Evolutionary conservation across 2,113 vertebrate species (phyloP), one percentile per base, ranked within the genome.

Genomic region (Poeciliopsis occidentalis): DNA sequence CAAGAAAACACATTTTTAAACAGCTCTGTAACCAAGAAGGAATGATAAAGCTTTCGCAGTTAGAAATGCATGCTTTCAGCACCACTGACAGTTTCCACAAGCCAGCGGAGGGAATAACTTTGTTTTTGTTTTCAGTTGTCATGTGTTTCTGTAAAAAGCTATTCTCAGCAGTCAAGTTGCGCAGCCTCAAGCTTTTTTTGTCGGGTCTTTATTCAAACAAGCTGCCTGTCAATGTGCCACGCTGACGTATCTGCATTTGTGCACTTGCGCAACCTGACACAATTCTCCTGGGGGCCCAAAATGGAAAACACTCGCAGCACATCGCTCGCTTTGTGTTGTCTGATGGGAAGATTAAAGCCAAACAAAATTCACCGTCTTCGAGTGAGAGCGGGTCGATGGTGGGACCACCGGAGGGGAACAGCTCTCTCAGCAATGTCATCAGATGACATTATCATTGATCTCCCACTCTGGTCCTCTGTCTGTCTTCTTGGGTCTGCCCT

Each of bases 181-280:
- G 68, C 10, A 26, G 77, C 80, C 85, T 69, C 67, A 39, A 81
- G 75, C 78, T 82, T 79, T 83, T 79, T 41, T 75, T 86, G 79
- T 85, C 80, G 81, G 76, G 71, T 81, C 79, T 88, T 91, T 90
- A 92, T 92, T 92, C 69, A 83, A 93, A 92, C 91, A 93, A 93
- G 90, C 88, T 91, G 88, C 84, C 87, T 91, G 88, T 90, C 92
- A 89, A 64, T 37, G 81, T 78, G 92, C 87, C 85, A 76, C 41
- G 3, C 76, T 87, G 84, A 90, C 82, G 71, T 74, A 76, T 84
- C 66, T 44, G 37, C 10, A 64, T 72, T 76, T 24, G 76, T 82
- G 81, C 85, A 81, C 85, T 86, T 80, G 78, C 87, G 85, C 78
- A 87, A 85, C 82, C 89, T 88, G 86, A 91, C 79, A 82, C 71